phyloP scores from a whole-genome alignment of 92 coral and sea anemone genomes.

The Paramuricea clavata region DNA sequence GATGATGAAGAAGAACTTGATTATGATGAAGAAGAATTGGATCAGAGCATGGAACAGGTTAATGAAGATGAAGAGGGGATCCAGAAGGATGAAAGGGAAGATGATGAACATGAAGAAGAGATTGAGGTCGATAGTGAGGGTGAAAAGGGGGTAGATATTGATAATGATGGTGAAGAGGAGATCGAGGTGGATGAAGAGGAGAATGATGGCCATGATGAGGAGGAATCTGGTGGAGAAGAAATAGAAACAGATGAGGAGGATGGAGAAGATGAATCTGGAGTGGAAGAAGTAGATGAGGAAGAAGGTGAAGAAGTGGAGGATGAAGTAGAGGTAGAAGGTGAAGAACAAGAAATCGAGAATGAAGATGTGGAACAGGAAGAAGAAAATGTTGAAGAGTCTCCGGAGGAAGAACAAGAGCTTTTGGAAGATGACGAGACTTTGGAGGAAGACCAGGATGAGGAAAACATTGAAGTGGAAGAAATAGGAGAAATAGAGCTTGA shows the following conservation, averaged over 20 bases:
- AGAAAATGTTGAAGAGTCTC: not conserved
- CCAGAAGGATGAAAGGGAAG: no score
- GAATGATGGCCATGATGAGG: not conserved
- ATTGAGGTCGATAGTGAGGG: not conserved
- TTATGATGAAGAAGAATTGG: not conserved
- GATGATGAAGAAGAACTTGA: constrained; percentile 2
- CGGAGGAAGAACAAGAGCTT: not conserved
- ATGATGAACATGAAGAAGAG: constrained; percentile 7
- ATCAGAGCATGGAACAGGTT: not conserved
- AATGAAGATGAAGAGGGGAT: constrained; percentile 11
- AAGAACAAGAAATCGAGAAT: not conserved
- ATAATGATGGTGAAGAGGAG: not conserved
- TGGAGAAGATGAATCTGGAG: not conserved
- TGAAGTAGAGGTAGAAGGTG: not conserved
- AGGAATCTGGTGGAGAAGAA: not conserved
- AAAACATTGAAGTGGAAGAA: constrained; percentile 32
- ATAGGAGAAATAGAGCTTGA: constrained; percentile 6
- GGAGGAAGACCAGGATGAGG: not conserved
- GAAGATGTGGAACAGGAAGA: not conserved
- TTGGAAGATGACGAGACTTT: not conserved
- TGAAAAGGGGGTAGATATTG: not conserved
- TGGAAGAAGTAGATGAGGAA: not conserved
- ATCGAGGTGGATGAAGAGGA: not conserved
- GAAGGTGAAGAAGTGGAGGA: not conserved
- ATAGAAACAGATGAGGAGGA: not conserved